Evolutionary conservation across 2,888 invertebrate species (phyloP).

Genomic region (Polydrusus cervinus): DNA sequence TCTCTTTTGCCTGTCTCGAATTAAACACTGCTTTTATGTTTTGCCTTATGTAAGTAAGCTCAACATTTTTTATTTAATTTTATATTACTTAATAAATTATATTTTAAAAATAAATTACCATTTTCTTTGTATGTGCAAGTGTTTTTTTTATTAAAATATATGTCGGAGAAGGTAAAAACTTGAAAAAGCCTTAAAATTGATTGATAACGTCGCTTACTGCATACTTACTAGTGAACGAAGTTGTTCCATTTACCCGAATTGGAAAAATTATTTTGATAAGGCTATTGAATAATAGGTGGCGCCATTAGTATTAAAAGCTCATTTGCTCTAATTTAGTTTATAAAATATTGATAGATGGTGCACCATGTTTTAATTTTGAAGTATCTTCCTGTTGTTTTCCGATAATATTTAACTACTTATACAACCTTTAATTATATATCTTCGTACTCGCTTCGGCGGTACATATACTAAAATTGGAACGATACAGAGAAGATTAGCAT

Average conservation of each 20-base stretch:
- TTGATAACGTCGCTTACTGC: no score
- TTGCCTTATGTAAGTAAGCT: slow-evolving; percentile 23
- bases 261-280: no score
- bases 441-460: slow-evolving; percentile 83
- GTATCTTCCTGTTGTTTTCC: no score
- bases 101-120: slow-evolving; percentile 15
- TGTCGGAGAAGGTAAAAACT: no score
- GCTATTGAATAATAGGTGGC: no score
- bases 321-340: no score
- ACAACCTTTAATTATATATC: slow-evolving; percentile 59
- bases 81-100: slow-evolving; percentile 20
- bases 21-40: slow-evolving; percentile 25
- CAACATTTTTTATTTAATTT: slow-evolving; percentile 26
- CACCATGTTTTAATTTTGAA: no score
- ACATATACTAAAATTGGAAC: slow-evolving; percentile 92
- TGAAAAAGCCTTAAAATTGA: no score
- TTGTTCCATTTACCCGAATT: no score
- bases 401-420: neutral
- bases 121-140: slow-evolving; percentile 2
- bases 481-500: slow-evolving; percentile 96
- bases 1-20: neutral
- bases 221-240: neutral
- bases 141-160: neutral
- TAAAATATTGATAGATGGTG: no score
- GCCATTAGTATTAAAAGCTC: no score